phyloP scores from a whole-genome alignment of 2,797 vertebrate genomes.

The Florisuga fusca region DNA sequence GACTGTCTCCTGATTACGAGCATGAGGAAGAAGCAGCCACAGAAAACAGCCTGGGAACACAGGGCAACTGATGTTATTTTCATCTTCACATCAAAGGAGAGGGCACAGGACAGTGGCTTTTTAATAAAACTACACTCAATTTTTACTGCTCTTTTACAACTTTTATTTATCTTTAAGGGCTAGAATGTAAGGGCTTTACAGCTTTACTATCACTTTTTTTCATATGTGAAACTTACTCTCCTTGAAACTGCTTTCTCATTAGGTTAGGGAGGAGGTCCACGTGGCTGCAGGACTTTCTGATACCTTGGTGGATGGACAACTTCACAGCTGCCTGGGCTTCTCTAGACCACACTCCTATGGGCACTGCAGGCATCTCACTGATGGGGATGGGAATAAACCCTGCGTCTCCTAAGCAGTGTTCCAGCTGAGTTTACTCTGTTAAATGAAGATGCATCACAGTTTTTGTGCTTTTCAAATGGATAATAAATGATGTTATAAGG shows the following conservation, averaged over 20 bases:
- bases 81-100: not conserved
- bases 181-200: not conserved
- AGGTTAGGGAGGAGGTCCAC: not conserved
- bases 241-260: not conserved
- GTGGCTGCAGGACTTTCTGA: not conserved
- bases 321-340: not conserved
- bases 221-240: not conserved
- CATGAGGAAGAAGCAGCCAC: not conserved
- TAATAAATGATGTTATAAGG: not conserved
- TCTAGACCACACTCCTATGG: not conserved
- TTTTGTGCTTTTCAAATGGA: not conserved
- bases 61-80: not conserved
- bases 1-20: not conserved
- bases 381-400: fast-evolving
- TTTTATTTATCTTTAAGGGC: not conserved
- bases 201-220: not conserved
- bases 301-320: not conserved
- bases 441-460: not conserved
- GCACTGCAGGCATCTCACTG: not conserved
- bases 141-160: not conserved
- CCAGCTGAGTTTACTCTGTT: not conserved
- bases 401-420: not conserved
- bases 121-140: not conserved
- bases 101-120: not conserved
- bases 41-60: not conserved